phyloP scores from a whole-genome alignment of 2,888 invertebrate species.

The Arenicola marina region DNA sequence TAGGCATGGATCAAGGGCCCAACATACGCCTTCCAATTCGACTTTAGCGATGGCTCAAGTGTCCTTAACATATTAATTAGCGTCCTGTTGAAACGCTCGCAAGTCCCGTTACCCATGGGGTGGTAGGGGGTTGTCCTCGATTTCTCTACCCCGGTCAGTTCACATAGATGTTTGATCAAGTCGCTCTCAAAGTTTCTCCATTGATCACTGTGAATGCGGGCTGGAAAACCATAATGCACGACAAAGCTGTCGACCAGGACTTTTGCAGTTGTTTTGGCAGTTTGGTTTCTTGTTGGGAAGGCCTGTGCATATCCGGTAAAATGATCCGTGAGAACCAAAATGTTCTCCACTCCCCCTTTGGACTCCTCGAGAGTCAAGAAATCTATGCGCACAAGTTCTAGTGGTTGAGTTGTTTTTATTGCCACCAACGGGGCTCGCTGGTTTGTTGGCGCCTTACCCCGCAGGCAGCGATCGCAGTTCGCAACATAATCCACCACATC shows the following conservation, averaged over 20 bases:
- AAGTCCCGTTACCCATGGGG: constrained; percentile 19
- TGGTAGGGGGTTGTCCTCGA: constrained; percentile 24
- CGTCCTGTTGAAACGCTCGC: constrained; percentile 26
- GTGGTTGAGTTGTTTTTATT: not conserved
- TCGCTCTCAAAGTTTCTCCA: constrained; percentile 22
- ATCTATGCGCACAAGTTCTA: too few species aligned
- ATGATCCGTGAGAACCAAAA: not conserved
- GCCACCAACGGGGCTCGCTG: not conserved
- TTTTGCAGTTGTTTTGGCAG: not conserved
- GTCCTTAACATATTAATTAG: constrained; percentile 20
- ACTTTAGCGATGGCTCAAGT: constrained; percentile 13
- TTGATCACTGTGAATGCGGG: constrained; percentile 24
- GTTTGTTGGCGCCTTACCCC: not conserved
- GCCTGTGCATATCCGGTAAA: not conserved
- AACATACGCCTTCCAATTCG: constrained; percentile 21
- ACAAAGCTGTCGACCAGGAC: not conserved
- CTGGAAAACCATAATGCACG: too few species aligned
- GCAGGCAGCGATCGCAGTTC: not conserved
- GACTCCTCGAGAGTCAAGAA: too few species aligned
- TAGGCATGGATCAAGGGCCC: constrained; percentile 14
- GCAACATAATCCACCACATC: too few species aligned
- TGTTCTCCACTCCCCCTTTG: not conserved
- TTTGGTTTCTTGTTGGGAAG: not conserved
- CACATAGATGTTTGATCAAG: constrained; percentile 21
- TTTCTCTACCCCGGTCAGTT: constrained; percentile 13